phyloP scores from a whole-genome alignment of 2,888 invertebrate genomes.

The Diarsia rubi region DNA sequence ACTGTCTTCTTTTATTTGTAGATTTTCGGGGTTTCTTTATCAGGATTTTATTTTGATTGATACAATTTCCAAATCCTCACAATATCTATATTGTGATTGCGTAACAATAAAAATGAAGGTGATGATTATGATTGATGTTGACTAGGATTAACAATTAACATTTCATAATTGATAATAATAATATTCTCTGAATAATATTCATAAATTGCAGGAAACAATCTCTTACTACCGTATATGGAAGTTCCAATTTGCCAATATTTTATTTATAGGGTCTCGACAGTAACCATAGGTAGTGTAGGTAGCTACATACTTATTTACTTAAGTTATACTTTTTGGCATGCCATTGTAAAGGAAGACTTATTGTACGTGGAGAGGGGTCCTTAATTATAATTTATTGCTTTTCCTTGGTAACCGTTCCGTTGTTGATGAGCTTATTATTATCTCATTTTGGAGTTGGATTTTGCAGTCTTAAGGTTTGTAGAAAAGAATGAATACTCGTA shows the following conservation, averaged over 20 bases:
- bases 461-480: background rate
- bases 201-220: conserved; percentile 25
- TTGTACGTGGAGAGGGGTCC: conserved; percentile 27
- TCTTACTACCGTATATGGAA: conserved; percentile 10
- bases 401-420: conserved; percentile 9
- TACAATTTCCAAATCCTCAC: background rate
- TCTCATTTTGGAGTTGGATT: background rate
- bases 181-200: conserved; percentile 12
- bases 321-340: conserved; percentile 38
- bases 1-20: background rate
- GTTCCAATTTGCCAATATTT: conserved; percentile 37
- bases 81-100: background rate
- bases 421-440: conserved; percentile 21
- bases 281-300: background rate
- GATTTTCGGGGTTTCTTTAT: too few relatives aligned
- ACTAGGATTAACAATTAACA: background rate
- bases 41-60: too few relatives aligned
- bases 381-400: conserved; percentile 43
- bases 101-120: background rate
- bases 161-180: conserved; percentile 1
- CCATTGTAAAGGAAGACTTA: conserved; percentile 29
- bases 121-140: background rate
- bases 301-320: background rate
- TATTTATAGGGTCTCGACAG: background rate
- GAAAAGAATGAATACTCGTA: background rate